Evolutionary conservation across 2,113 vertebrate genomes (phyloP).

Genomic region (Kryptolebias marmoratus): DNA sequence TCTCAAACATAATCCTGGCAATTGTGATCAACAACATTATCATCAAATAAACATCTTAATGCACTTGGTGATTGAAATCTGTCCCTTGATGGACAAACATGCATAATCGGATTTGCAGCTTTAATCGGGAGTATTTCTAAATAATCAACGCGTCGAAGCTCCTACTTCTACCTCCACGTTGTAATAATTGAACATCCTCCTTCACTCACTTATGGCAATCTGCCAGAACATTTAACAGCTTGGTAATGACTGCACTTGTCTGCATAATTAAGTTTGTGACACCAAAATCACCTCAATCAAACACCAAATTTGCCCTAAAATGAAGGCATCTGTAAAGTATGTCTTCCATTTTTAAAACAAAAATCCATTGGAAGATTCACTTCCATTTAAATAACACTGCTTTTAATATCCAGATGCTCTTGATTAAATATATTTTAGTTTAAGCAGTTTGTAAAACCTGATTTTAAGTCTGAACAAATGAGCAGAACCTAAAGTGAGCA

Average conservation of each 20-base stretch:
- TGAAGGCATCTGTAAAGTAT: background rate
- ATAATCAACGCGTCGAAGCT: background rate
- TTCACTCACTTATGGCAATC: background rate
- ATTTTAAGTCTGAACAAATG: no score
- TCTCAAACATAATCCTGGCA: background rate
- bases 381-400: no score
- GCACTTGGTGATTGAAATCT: background rate
- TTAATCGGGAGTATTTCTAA: background rate
- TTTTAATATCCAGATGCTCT: no score
- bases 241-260: background rate
- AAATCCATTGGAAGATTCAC: no score
- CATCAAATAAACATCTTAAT: background rate
- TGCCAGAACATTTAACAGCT: background rate
- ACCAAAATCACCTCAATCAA: background rate
- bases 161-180: background rate
- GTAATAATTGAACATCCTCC: background rate
- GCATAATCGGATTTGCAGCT: background rate
- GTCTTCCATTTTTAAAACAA: no score
- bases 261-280: background rate
- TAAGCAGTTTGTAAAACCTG: no score
- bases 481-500: no score
- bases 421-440: no score
- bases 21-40: background rate
- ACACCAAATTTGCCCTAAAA: no score
- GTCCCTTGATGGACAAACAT: background rate